Conservation (phyloP, 2,113 vertebrate genomes). For the Myiopsitta monachus region DNA sequence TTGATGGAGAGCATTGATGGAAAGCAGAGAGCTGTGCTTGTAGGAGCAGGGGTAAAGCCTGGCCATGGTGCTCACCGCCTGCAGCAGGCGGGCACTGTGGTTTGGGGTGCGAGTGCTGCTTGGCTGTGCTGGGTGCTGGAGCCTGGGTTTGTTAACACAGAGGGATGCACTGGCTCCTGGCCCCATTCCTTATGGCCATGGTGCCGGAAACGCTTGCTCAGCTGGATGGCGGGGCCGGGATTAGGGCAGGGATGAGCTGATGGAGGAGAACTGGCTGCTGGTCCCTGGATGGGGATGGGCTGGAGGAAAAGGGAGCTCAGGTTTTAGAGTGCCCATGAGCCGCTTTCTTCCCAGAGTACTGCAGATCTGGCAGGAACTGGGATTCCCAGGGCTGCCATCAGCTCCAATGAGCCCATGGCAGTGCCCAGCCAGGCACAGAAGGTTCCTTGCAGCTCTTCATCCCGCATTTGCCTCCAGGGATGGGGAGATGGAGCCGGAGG, state of each 20-base stretch:
- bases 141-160: not conserved
- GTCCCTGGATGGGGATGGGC: not conserved
- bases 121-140: not conserved
- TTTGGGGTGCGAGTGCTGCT: not conserved
- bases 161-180: not conserved
- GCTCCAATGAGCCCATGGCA: not conserved
- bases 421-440: rapidly evolving
- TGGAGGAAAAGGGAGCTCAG: not conserved
- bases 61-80: not conserved
- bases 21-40: not conserved
- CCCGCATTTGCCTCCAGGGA: not conserved
- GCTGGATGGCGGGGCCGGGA: not conserved
- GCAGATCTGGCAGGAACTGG: rapidly evolving
- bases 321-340: not conserved
- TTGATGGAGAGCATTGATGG: not conserved
- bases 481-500: not conserved
- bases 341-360: rapidly evolving
- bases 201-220: not conserved
- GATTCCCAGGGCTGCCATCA: not conserved
- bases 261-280: not conserved
- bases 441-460: not conserved
- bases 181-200: not conserved
- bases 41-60: not conserved
- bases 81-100: not conserved
- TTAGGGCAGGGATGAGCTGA: not conserved